These are phyloP conservation scores for Elephas maximus DNA, from an alignment of 2,113 vertebrate genomes.

Conservation along the genomic window DNA sequence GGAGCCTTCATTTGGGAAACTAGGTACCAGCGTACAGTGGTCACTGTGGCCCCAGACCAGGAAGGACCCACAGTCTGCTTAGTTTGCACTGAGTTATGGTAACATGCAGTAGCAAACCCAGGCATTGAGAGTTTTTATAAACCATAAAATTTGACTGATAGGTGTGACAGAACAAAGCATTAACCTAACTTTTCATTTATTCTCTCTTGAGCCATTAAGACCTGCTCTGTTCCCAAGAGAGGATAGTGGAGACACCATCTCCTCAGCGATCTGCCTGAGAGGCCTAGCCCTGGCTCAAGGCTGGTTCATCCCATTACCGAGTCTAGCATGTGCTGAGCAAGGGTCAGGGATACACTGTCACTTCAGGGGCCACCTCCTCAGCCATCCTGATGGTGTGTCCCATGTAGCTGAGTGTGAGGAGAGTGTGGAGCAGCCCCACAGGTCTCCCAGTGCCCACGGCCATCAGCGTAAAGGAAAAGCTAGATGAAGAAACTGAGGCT, in stretches of 20 bases:
- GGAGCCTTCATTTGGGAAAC: constrained; percentile 13
- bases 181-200: background rate
- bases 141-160: background rate
- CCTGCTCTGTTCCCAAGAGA: too few species aligned
- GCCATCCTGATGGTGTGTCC: too few species aligned
- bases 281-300: background rate
- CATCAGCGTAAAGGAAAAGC: background rate
- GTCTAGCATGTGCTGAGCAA: background rate
- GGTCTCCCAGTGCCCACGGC: background rate
- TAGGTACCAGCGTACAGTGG: background rate
- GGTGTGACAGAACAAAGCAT: background rate
- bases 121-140: background rate
- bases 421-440: background rate
- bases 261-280: background rate
- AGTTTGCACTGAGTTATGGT: constrained; percentile 23
- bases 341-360: background rate
- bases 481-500: background rate
- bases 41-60: background rate
- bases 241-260: background rate
- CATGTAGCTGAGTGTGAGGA: background rate
- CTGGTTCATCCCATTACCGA: too few species aligned
- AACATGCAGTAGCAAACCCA: background rate
- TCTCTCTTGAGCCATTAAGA: background rate
- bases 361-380: too few species aligned
- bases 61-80: background rate